These are phyloP conservation scores for Diadumene lineata DNA, from an alignment of 92 coral and sea anemone genomes.

Conservation along the genomic window DNA sequence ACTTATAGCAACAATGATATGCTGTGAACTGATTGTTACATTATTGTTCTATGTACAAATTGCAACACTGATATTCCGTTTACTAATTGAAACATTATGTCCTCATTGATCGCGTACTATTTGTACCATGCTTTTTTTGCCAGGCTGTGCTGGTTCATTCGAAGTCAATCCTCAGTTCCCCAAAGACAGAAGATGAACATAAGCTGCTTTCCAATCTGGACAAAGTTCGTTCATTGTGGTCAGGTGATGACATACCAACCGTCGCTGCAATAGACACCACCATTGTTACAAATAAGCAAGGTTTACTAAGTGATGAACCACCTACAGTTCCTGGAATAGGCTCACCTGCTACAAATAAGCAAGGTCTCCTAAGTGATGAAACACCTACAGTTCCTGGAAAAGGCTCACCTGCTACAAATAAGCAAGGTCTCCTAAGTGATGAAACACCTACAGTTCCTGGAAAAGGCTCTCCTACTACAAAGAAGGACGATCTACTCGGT, in stretches of 20 bases:
- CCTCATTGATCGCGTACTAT: neutral
- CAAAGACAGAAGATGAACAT: slow-evolving; percentile 34
- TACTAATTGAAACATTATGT: neutral
- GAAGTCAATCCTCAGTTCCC: slow-evolving; percentile 21
- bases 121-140: neutral
- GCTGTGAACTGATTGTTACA: neutral
- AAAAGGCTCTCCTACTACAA: too few relatives aligned
- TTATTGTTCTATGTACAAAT: neutral
- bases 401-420: too few relatives aligned
- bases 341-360: too few relatives aligned
- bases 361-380: too few relatives aligned
- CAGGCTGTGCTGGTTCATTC: slow-evolving; percentile 22
- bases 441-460: too few relatives aligned
- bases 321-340: neutral
- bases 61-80: neutral
- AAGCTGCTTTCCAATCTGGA: slow-evolving; percentile 52
- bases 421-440: too few relatives aligned
- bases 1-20: neutral
- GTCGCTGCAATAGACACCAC: neutral
- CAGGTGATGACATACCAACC: slow-evolving; percentile 10
- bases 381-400: too few relatives aligned
- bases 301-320: slow-evolving; percentile 12
- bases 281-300: slow-evolving; percentile 9
- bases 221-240: slow-evolving; percentile 61
- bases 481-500: too few relatives aligned